Percentiles rank a stretch among this genome's conserved stretches.
These are phyloP conservation scores for Temnothorax unifasciatus DNA, from an alignment of 2,888 invertebrate species.

Conservation along the genomic window DNA sequence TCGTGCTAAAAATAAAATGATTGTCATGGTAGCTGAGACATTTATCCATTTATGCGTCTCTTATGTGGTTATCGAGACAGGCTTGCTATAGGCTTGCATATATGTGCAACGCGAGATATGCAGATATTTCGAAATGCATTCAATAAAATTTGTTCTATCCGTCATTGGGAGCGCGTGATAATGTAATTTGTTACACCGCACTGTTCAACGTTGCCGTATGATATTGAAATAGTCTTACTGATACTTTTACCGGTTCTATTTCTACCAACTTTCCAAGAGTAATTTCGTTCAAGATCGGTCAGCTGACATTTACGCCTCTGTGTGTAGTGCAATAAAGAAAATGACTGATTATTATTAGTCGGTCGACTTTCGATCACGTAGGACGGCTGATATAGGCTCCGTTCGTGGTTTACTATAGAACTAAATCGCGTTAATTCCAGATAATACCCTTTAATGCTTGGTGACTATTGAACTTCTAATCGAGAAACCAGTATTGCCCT, in stretches of 20 bases:
- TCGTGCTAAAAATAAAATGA: constrained; percentile 44
- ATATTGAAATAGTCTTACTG: constrained; percentile 5
- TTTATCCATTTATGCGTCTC: constrained; percentile 42
- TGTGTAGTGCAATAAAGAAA: constrained; percentile 57
- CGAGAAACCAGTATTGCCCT: constrained; percentile 62
- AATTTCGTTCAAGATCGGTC: constrained; percentile 55
- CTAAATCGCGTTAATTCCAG: constrained; percentile 62
- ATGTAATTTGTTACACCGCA: constrained; percentile 39
- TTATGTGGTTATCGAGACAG: constrained; percentile 29
- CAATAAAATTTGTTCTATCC: constrained; percentile 32
- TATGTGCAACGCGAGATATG: constrained; percentile 44
- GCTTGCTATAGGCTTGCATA: too few species aligned
- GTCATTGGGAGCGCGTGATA: constrained; percentile 1
- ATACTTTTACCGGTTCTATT: constrained; percentile 40
- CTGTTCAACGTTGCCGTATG: neutral
- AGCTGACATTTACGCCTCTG: constrained; percentile 63
- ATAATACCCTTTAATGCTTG: constrained; percentile 58
- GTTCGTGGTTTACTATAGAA: constrained; percentile 43
- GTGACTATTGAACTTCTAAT: constrained; percentile 74
- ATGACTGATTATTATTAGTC: constrained; percentile 59
- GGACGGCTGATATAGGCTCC: constrained; percentile 37
- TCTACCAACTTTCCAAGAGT: constrained; percentile 28
- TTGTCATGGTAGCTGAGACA: neutral
- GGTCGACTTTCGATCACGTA: constrained; percentile 61
- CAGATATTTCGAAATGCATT: constrained; percentile 33